These are phyloP conservation scores for Brachionus plicatilis DNA, from an alignment of 1,140 invertebrate genomes.

Conservation along the genomic window DNA sequence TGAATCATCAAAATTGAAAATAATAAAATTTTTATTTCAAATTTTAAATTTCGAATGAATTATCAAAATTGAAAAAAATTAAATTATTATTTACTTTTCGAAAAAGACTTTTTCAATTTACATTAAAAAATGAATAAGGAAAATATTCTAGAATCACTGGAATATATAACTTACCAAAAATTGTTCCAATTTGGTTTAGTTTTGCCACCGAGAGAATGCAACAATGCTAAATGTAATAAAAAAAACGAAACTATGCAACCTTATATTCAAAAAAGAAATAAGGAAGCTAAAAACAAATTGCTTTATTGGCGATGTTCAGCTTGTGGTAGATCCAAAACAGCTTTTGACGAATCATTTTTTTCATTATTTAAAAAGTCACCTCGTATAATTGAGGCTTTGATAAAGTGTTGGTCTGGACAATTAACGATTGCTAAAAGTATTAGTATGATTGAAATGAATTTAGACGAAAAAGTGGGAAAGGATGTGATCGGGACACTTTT, in stretches of 20 bases:
- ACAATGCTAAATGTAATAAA: background rate
- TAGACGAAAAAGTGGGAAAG: background rate
- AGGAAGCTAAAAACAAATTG: background rate
- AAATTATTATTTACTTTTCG: background rate
- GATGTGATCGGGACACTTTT: background rate
- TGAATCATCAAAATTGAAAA: no score
- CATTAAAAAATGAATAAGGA: background rate
- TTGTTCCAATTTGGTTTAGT: background rate
- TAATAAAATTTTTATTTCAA: no score
- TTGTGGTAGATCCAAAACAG: background rate
- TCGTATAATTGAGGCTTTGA: background rate
- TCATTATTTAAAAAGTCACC: background rate
- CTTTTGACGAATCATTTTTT: constrained; percentile 18
- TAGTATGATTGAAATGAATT: background rate
- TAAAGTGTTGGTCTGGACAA: background rate
- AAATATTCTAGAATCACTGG: background rate
- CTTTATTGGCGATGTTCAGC: constrained; percentile 6
- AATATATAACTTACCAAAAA: background rate
- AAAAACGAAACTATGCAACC: background rate
- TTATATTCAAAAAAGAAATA: background rate
- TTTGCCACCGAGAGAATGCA: background rate
- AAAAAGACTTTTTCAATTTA: background rate
- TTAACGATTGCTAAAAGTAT: background rate
- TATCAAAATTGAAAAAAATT: background rate
- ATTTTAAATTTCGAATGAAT: background rate